phyloP scores from a whole-genome alignment of 2,113 vertebrate species.

The Etheostoma spectabile region DNA sequence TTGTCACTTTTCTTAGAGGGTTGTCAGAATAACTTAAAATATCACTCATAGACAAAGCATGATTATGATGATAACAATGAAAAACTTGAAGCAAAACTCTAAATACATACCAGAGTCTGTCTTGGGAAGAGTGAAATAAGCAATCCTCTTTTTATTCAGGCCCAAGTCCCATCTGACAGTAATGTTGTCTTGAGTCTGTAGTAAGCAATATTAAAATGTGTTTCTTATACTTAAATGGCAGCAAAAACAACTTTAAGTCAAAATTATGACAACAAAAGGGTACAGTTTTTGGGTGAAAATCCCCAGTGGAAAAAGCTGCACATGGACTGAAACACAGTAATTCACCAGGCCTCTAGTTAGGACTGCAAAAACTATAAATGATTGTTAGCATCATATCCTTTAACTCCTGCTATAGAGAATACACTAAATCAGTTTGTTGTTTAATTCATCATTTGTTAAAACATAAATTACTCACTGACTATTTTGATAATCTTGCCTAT shows the following conservation, averaged over 20 bases:
- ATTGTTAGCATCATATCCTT: background rate
- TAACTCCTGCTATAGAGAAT: background rate
- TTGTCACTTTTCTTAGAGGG: background rate
- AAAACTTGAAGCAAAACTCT: background rate
- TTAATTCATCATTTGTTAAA: background rate
- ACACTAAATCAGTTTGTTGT: background rate
- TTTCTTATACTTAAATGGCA: background rate
- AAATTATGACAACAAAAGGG: background rate
- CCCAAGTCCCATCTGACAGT: slow-evolving; percentile 97
- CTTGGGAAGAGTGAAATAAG: slow-evolving; percentile 97
- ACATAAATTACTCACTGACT: background rate
- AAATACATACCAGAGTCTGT: slow-evolving; percentile 92
- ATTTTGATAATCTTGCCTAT: background rate
- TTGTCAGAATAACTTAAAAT: background rate
- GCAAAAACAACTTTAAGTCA: slow-evolving; percentile 5
- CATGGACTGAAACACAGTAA: background rate
- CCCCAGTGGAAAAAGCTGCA: background rate
- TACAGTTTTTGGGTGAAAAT: background rate
- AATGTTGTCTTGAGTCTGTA: slow-evolving; percentile 97
- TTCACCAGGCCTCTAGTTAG: background rate
- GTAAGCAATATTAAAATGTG: background rate
- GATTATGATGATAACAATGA: background rate
- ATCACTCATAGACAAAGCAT: background rate
- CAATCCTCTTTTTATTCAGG: slow-evolving; percentile 98
- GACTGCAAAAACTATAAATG: background rate